Base-by-base conservation (phyloP, 2,888 invertebrate genomes). In the Drosophila prolongata region DNA sequence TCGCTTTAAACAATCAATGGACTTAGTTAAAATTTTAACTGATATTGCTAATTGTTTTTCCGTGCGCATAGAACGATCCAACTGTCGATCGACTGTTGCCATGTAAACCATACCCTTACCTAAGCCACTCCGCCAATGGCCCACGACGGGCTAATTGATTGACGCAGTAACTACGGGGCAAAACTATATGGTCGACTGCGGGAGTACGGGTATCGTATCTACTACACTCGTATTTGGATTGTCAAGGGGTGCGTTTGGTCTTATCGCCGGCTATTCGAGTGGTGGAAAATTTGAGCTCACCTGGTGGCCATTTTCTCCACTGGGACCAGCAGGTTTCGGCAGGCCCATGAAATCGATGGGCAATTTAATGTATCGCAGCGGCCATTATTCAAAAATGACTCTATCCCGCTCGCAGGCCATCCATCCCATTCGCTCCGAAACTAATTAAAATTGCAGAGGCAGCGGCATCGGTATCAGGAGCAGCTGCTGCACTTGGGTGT, bases 301-400 rank as follows among this genome's bases (percentile, higher is more conserved):
- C 67, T 64, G 72, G 76, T 80, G 76, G 88, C 83, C 83, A 83
- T 83, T 83, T 85, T 70, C 37, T 40, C 16, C 11, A 10, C 8
- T 76, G 71, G n/a, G 27, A n/a, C 34, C 8, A 35, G 71, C 77
- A 57, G 78, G 62, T 71, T 82, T 58, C 58, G 55, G 57, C 67
- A 53, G 53, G 30, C 43, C 40, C 30, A 30, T 40, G 40, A 80
- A 75, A 85, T 85, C 74, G 52, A 86, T 79, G 73, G 74, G 50
- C 66, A 87, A 79, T 70, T 87, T 72, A 84, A 79, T 68, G 81
- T 74, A 85, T 59, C 73, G 68, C 74, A 76, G 85, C 89, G 79
- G 81, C 89, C 89, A 89, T 89, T 87, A 87, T 76, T 89, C 81
- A 85, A 68, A 68, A 53, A 46, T 73, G 50, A 56, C 70, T 52